phyloP scores from a whole-genome alignment of 37 sponge, comb jelly and placozoan species.

The Lycopodina hypogea region DNA sequence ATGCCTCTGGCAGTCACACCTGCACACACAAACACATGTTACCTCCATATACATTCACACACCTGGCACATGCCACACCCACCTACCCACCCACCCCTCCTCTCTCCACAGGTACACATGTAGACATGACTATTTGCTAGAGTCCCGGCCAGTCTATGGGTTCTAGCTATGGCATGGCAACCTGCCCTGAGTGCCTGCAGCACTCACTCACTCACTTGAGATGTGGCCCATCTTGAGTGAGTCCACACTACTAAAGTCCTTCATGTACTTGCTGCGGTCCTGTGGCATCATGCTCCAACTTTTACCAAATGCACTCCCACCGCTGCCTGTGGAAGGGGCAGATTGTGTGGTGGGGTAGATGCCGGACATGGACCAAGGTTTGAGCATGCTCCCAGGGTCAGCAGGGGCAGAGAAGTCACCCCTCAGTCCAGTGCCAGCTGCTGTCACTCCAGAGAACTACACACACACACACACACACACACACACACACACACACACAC shows the following conservation, averaged over 20 bases:
- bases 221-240: slow-evolving; percentile 41
- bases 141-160: too few relatives aligned
- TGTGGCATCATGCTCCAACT: slow-evolving; percentile 37
- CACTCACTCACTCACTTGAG: slow-evolving; percentile 3
- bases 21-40: not conserved
- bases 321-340: not conserved
- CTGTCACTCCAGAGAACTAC: too few relatives aligned
- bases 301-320: slow-evolving; percentile 15
- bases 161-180: too few relatives aligned
- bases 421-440: not conserved
- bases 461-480: slow-evolving; percentile 12
- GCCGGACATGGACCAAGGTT: not conserved
- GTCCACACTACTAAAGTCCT: slow-evolving; percentile 63
- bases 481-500: slow-evolving; percentile 10
- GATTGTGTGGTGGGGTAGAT: not conserved
- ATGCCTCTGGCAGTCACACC: slow-evolving; percentile 36
- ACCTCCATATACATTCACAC: not conserved
- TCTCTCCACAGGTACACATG: too few relatives aligned
- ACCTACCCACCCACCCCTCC: not conserved
- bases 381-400: not conserved
- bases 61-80: not conserved
- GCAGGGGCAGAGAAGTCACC: not conserved
- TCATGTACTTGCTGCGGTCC: slow-evolving; percentile 22
- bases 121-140: not conserved
- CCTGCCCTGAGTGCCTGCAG: not conserved